phyloP scores from a whole-genome alignment of 2,888 invertebrate genomes.

The Leptopilina drosophilae region DNA sequence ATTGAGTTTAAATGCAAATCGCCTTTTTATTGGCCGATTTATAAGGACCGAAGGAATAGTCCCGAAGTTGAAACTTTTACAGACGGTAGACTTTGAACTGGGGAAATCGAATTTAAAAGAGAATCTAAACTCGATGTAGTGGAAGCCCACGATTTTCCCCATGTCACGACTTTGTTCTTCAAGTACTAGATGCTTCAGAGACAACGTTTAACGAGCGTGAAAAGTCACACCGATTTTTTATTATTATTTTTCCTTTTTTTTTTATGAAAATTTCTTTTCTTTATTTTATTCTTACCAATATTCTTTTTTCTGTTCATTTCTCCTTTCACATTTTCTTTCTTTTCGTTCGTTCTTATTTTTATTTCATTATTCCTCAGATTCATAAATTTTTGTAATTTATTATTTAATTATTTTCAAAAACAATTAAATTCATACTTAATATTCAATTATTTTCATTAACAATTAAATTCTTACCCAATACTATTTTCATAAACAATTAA shows the following conservation, averaged over 20 bases:
- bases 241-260: neutral
- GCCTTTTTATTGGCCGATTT: conserved; percentile 35
- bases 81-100: conserved; percentile 37
- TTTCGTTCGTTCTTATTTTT: too few relatives aligned
- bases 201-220: neutral
- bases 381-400: too few relatives aligned
- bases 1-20: conserved; percentile 35
- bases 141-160: conserved; percentile 22
- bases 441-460: too few relatives aligned
- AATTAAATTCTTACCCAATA: too few relatives aligned
- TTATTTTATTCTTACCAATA: too few relatives aligned
- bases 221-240: neutral
- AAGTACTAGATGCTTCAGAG: conserved; percentile 13
- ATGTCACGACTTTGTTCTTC: conserved; percentile 35
- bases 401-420: too few relatives aligned
- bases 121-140: conserved; percentile 36
- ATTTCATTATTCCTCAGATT: too few relatives aligned
- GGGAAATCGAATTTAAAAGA: conserved; percentile 37
- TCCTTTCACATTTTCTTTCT: too few relatives aligned
- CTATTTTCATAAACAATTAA: too few relatives aligned
- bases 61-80: conserved; percentile 33
- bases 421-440: too few relatives aligned
- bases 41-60: conserved; percentile 4
- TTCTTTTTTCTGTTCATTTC: neutral
- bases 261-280: too few relatives aligned